Percentiles rank a stretch among this genome's conserved stretches.
phyloP scores from a whole-genome alignment of 2,113 vertebrate species.

The Gymnorhina tibicen region DNA sequence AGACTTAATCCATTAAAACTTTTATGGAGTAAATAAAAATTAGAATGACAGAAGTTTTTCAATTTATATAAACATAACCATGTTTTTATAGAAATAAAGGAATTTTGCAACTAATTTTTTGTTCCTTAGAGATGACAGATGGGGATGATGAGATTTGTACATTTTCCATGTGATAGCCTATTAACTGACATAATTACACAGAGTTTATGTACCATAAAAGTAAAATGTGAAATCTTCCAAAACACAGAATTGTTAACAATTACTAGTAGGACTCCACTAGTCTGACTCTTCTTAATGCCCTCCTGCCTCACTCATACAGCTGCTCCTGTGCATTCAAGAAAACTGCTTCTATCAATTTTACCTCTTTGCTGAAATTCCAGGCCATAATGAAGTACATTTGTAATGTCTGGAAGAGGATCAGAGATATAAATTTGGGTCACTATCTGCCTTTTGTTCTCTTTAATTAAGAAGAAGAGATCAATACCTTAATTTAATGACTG shows the following conservation, averaged over 20 bases:
- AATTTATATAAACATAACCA: not conserved
- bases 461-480: not conserved
- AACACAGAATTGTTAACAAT: not conserved
- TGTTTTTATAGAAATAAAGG: not conserved
- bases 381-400: not conserved
- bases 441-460: not conserved
- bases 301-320: too few relatives aligned
- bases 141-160: not conserved
- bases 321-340: not conserved
- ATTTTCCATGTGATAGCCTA: not conserved
- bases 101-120: not conserved
- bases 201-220: not conserved
- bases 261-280: not conserved
- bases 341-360: not conserved
- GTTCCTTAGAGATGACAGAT: not conserved
- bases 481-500: not conserved
- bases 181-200: not conserved
- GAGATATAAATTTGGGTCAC: not conserved
- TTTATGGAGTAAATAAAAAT: not conserved
- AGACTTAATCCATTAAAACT: not conserved
- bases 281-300: not conserved
- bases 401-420: not conserved
- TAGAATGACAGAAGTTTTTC: not conserved
- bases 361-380: not conserved
- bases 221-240: not conserved